Conservation (phyloP, 2,888 invertebrate species). For the Drosophila infuscata region DNA sequence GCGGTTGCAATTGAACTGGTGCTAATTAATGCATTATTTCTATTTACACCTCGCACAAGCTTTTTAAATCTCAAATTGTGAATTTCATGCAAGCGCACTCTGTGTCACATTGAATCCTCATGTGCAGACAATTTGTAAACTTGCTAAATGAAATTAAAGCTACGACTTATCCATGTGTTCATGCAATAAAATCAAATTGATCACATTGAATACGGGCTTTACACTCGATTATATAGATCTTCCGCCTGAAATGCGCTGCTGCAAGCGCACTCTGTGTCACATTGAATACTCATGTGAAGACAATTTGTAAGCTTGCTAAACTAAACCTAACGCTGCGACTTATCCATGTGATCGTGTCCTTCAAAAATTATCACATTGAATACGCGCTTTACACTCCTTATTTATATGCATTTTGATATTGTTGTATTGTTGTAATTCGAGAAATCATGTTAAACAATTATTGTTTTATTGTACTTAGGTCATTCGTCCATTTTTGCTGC, state of each 20-base stretch:
- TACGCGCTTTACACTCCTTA: constrained; percentile 42
- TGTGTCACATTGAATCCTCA: constrained; percentile 65
- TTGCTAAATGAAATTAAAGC: constrained; percentile 55
- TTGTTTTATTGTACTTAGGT: constrained; percentile 86
- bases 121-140: constrained; percentile 68
- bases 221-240: constrained; percentile 13
- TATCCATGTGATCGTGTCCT: constrained; percentile 62
- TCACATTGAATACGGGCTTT: constrained; percentile 59
- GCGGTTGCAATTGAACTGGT: constrained; percentile 43
- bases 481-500: constrained; percentile 95
- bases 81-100: constrained; percentile 64
- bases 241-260: not conserved
- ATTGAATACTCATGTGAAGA: constrained; percentile 54
- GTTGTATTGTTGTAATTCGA: not conserved
- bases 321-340: constrained; percentile 50
- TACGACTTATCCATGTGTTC: constrained; percentile 63
- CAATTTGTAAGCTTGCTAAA: constrained; percentile 74
- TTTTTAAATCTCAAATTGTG: not conserved
- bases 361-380: constrained; percentile 62
- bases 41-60: constrained; percentile 49
- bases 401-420: not conserved
- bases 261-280: constrained; percentile 75
- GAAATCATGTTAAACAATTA: constrained; percentile 4
- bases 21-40: constrained; percentile 24
- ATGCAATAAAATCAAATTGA: constrained; percentile 11